Evolutionary conservation across 2,888 invertebrate species (phyloP), one percentile per base, ranked within the genome.

Genomic region (Dione vanillae): DNA sequence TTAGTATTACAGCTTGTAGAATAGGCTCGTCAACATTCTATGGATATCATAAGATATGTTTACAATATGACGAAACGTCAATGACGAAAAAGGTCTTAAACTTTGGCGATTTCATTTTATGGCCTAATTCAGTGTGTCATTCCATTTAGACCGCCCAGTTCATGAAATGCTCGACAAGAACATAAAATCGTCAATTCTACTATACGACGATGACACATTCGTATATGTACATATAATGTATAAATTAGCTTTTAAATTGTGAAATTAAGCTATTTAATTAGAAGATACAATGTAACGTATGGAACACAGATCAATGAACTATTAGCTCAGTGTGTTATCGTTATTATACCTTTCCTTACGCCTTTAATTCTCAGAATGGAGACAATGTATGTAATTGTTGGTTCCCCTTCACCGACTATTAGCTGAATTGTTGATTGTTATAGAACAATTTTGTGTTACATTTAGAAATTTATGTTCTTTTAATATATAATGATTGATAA

Each of bases 281-380:
- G 40, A 56, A 56, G 56, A 12, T 61, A 61, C 45, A 45, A 45
- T 61, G 40, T 51, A 49, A 41, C 54, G 47, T 66, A 59, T 70
- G 52, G 64, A 61, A 45, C 37, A 68, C 72, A 75, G 76, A 82
- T 81, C 77, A 83, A 76, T 79, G 85, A 85, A 85, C 89, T 79
- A 76, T 82, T 77, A 82, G 80, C 80, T 81, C 78, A 77, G 78
- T 78, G 80, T 78, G 80, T 79, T 80, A 81, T 77, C 77, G 81
- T 87, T 86, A 89, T 88, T 89, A 85, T 80, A 78, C 78, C 77
- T 83, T 88, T 86, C 83, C 83, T 85, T 87, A 89, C 88, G 86
- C 89, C 82, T 81, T 85, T 77, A 71, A 80, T 84, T 86, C 85
- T 82, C 75, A 73, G 85, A 87, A 85, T 81, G 77, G 81, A 84